Evolutionary conservation across 2,113 vertebrate genomes (phyloP).

Genomic region (Phoenicopterus ruber): DNA sequence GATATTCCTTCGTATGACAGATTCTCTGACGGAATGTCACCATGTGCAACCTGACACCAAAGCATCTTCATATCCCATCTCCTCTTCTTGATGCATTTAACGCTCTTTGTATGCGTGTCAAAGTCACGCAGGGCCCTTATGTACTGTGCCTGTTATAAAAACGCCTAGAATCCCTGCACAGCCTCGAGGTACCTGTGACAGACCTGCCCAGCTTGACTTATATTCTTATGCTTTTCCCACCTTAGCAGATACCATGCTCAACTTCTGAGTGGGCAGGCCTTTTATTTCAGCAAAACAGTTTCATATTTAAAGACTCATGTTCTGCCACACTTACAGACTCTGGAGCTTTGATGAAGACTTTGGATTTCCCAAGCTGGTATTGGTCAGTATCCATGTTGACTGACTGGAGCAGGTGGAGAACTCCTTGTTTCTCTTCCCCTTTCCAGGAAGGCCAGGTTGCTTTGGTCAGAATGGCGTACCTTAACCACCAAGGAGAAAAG

Average conservation of each 20-base stretch:
- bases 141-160: neutral
- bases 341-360: constrained; percentile 95
- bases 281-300: neutral
- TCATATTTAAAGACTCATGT: neutral
- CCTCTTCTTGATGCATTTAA: neutral
- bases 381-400: constrained; percentile 97
- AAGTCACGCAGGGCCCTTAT: neutral
- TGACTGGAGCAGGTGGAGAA: constrained; percentile 88
- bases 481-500: constrained; percentile 37
- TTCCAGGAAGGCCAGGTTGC: constrained; percentile 95
- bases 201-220: neutral
- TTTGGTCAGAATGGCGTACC: constrained; percentile 95
- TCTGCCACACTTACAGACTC: constrained; percentile 86
- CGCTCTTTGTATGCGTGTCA: neutral
- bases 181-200: neutral
- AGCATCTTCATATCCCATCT: neutral
- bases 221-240: neutral
- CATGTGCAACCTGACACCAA: neutral
- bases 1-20: neutral
- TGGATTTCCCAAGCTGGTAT: constrained; percentile 91
- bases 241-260: neutral
- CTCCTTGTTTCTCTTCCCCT: constrained; percentile 94
- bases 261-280: neutral
- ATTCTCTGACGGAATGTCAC: neutral
- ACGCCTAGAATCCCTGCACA: neutral